Base-by-base conservation (phyloP, 1,140 invertebrate genomes). In the Papilio dardanus region DNA sequence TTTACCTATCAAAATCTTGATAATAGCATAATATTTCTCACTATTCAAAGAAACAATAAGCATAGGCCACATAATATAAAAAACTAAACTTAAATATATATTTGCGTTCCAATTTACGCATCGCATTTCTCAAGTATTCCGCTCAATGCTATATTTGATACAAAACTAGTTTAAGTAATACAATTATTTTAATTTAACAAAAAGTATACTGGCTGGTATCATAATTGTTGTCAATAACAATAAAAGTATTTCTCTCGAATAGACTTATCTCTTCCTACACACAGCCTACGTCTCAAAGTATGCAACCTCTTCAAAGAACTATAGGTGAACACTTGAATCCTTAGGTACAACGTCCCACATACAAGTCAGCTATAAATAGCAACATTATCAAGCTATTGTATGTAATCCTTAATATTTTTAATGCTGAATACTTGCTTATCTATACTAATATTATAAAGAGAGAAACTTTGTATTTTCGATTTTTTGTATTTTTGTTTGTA, bases 181-280 rank as follows among this genome's bases (percentile, higher is more conserved):
- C 50, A 54, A 54, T 21, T 19, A 54, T 21, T 14, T 24, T 24
- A 3, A 54, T 7, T 7, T 24, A 54, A 21, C 21, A 54, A 54
- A 54, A 54, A 54, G 8, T 8, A 54, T 54, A 54, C 10, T 54
- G 50, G 1, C 50, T 54, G 21, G 50, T 12, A 54, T 54, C 8
- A 19, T 54, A 54, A 54, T 54, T 54, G 10, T 54, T 54, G 21
- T 54, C 50, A 54, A 54, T 54, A 54, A 54, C 50, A 54, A 54
- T 54, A 24, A 54, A 54, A 54, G 24, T 54, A 12, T 54, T 24
- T 54, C 50, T 24, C 50, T 24, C 50, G 21, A 3, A 54, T 24
- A 54, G 50, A 21, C 21, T 24, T 21, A 8, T 19, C 8, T 21
- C 21, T 24, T 54, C 50, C 21, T 54, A 54, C 50, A 54, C 50